Evolutionary conservation across 2,888 invertebrate species (phyloP).

Genomic region (Aporophyla lueneburgensis): DNA sequence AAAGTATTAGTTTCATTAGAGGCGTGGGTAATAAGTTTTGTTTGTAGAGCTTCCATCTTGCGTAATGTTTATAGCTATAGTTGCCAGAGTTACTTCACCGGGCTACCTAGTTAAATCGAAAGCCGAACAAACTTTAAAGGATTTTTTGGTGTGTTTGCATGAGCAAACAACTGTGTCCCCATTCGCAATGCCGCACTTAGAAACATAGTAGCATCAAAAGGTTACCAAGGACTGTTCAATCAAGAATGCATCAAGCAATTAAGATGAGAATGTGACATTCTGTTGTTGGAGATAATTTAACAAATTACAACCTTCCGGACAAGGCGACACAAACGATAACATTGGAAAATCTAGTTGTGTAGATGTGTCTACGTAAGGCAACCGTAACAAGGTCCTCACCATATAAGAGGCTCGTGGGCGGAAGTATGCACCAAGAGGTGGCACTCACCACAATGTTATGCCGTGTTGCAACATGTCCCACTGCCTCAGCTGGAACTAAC

Average conservation of each 20-base stretch:
- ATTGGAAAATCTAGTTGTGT: slow-evolving; percentile 77
- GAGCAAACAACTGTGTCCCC: slow-evolving; percentile 40
- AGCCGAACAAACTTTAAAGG: slow-evolving; percentile 41
- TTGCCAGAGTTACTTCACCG: slow-evolving; percentile 55
- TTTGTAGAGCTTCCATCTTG: slow-evolving; percentile 68
- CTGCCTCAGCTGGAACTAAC: slow-evolving; percentile 60
- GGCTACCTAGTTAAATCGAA: slow-evolving; percentile 54
- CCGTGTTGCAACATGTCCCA: slow-evolving; percentile 72
- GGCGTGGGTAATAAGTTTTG: slow-evolving; percentile 70
- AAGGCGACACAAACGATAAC: slow-evolving; percentile 73
- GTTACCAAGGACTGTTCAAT: slow-evolving; percentile 79
- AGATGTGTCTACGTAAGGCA: slow-evolving; percentile 79
- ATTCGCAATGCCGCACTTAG: slow-evolving; percentile 57
- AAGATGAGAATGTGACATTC: slow-evolving; percentile 61
- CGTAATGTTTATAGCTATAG: slow-evolving; percentile 69
- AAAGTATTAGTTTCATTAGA: slow-evolving; percentile 76
- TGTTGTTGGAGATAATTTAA: slow-evolving; percentile 76
- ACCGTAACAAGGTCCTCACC: slow-evolving; percentile 84
- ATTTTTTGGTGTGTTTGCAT: slow-evolving; percentile 47
- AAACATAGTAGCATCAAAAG: slow-evolving; percentile 60
- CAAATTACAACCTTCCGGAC: slow-evolving; percentile 72
- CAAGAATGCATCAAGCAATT: slow-evolving; percentile 80
- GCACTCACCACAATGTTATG: slow-evolving; percentile 63
- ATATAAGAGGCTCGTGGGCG: slow-evolving; percentile 84
- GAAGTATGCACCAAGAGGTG: slow-evolving; percentile 79